Base-by-base conservation (phyloP, 2,888 invertebrate species). In the Lasioglossum villosulum region DNA sequence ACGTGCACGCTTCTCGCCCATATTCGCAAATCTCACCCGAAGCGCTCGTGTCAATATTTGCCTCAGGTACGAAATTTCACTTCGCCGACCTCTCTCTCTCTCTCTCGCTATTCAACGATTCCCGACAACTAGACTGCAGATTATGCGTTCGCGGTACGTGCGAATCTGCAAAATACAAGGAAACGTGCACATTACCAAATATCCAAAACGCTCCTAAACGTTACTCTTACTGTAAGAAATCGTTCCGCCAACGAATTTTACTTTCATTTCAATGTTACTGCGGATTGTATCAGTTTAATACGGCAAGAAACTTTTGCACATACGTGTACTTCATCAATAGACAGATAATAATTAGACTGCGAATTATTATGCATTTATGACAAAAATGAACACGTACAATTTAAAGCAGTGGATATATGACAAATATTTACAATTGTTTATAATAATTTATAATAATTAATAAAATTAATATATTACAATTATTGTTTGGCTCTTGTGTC, bases 1-100 rank as follows among this genome's bases (percentile, higher is more conserved):
- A 89, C 86, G 27, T 79, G 77, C 27, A 82, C 73, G 52, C 78
- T 90, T 14, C 87, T 91, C 45, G 79, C 72, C 27, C 91, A 89
- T 66, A 84, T 90, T 78, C 90, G 88, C 39, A 88, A 89, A 84
- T 86, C 63, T 78, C 86, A 92, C 78, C 86, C 86, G 8, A 84
- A 86, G 74, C 73, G 52, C 16, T 74, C 79, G 16, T 30, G 45
- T 34, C 83, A 84, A 74, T 74, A 39, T 66, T 78, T 81, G 19
- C 34, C 45, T 66, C 82, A 80, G 78, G 89, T 89, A 83, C 19
- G 59, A 75, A 48, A 45, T 75, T 56, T 37, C 30, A 23, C n/a
- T 23, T 30, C 30, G 68, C 10, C 34, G 34, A 12, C 12, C 34
- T 19, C 34, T 4, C 30, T 19, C 37, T 23, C 37, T 19, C 34